Conservation (phyloP, 2,113 vertebrate species). For the Elaphurus davidianus region DNA sequence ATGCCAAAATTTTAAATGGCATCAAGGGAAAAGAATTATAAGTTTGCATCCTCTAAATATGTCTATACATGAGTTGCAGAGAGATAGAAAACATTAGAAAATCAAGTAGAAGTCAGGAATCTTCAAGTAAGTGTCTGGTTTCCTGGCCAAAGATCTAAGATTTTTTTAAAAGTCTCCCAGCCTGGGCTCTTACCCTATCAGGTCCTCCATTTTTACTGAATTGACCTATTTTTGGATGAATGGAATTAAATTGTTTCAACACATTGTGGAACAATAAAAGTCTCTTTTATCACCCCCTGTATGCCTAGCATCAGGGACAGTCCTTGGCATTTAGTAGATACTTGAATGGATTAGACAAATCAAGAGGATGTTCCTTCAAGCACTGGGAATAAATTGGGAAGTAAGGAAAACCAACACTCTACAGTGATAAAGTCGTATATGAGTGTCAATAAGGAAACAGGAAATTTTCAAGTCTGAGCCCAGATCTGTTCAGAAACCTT, state of each 20-base stretch:
- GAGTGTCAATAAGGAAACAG: conserved; percentile 37
- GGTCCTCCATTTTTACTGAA: neutral
- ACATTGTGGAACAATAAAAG: neutral
- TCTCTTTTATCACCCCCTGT: neutral
- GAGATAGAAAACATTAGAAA: neutral
- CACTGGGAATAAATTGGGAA: conserved; percentile 24
- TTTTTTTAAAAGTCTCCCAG: conserved; percentile 2
- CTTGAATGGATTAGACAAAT: neutral
- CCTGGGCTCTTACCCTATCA: neutral
- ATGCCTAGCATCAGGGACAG: neutral
- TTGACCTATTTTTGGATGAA: neutral
- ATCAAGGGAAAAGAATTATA: neutral
- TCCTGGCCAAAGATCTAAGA: neutral
- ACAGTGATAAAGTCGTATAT: neutral
- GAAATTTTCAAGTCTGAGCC: conserved; percentile 28
- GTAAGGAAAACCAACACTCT: neutral
- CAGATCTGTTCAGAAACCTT: conserved; percentile 31
- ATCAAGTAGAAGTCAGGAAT: neutral
- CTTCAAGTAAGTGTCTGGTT: neutral
- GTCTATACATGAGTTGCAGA: neutral
- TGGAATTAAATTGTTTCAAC: neutral
- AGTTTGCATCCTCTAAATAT: neutral
- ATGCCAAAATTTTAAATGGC: conserved; percentile 10
- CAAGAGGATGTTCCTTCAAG: neutral
- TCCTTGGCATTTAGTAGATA: neutral